Base-by-base conservation (phyloP, 2,797 vertebrate genomes). In the Anguilla marmorata region DNA sequence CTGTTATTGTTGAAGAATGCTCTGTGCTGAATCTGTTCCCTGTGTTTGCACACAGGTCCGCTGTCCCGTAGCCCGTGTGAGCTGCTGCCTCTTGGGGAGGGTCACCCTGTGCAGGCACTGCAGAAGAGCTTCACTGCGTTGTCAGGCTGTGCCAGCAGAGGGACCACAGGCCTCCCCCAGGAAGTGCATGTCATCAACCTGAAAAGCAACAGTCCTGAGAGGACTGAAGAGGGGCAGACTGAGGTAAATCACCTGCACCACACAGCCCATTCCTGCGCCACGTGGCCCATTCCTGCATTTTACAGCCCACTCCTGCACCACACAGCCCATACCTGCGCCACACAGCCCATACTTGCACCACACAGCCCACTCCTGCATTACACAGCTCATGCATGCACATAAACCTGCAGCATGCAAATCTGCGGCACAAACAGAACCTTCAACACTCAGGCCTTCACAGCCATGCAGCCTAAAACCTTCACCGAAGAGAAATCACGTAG, bases 141-240 rank as follows among this genome's bases (percentile, higher is more conserved):
- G 89, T 98, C 98, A 0, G 98, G 98, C 91, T 99, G 99, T 56
- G 98, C 98, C n/a, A 99, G 98, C 94, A 94, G 96, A 79, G 98
- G 97, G 92, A 99, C 98, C 0, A 93, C 90, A 0, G 92, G 91
- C 82, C 95, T 97, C 80, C 96, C 96, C 0, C 97, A 97, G 89
- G 99, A 99, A 90, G 98, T 99, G 87, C 99, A 99, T 0, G 74
- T 99, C 93, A 95, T 99, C 93, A 99, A 99, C 94, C 96, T 99
- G 90, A 96, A 96, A 88, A 92, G 93, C 83, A 89, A 58, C 89
- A 95, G 90, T 92, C 89, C 94, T 91, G 96, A 96, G 91, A 96
- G 94, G 91, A 79, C 89, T 58, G 89, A 86, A 88, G 90, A 88
- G 87, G 82, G 86, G 86, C 91, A 60, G 3, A 66, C 87, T 45